These are phyloP conservation scores for Jaculus jaculus DNA, from an alignment of 2,113 vertebrate species.

Conservation along the genomic window DNA sequence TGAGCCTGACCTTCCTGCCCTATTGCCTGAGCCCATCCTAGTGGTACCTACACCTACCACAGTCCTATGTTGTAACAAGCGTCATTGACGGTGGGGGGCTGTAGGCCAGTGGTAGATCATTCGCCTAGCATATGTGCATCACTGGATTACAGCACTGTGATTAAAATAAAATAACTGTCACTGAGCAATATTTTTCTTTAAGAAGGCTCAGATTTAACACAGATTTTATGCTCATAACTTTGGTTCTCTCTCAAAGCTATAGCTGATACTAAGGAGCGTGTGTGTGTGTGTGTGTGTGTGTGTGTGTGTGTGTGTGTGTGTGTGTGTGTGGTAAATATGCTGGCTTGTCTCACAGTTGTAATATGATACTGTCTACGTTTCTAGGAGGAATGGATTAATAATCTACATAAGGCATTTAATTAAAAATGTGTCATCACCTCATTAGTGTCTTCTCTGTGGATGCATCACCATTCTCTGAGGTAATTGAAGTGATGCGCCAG, in stretches of 20 bases:
- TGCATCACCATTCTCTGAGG: not conserved
- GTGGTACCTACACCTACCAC: not conserved
- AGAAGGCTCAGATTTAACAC: not conserved
- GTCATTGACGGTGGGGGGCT: no score
- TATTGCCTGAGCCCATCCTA: not conserved
- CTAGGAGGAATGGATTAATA: constrained; percentile 52
- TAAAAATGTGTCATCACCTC: constrained; percentile 69
- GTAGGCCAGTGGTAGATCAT: not conserved
- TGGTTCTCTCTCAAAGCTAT: not conserved
- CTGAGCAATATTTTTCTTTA: not conserved
- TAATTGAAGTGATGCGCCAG: not conserved
- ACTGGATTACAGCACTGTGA: not conserved
- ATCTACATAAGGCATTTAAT: constrained; percentile 67
- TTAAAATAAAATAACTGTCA: not conserved
- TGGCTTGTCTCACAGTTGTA: not conserved
- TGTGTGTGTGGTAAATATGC: not conserved
- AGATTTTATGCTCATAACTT: not conserved
- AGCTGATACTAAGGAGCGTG: not conserved
- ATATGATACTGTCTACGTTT: not conserved
- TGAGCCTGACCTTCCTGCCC: not conserved
- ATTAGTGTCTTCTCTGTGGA: constrained; percentile 48
- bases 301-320: not conserved
- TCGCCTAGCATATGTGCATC: not conserved
- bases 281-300: not conserved
- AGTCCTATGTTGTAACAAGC: not conserved